These are phyloP conservation scores for Dynastes hyllus DNA, from an alignment of 2,888 invertebrate genomes.

Conservation along the genomic window DNA sequence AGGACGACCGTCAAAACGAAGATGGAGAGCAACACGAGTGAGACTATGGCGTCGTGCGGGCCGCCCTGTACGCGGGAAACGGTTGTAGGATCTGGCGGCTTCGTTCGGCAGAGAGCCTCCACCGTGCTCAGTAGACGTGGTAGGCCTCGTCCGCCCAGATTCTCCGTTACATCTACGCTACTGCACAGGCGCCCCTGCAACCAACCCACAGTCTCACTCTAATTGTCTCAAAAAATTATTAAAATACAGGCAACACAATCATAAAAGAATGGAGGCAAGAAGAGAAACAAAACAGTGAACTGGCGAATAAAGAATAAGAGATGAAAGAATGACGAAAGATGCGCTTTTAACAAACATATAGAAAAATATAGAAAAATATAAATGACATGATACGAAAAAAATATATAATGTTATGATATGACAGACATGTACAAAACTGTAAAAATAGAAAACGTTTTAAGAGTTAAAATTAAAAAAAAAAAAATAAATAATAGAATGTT, in stretches of 20 bases:
- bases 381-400: neutral
- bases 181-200: conserved; percentile 76
- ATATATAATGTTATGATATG: no score
- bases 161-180: conserved; percentile 74
- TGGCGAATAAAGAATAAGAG: conserved; percentile 19
- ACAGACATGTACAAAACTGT: no score
- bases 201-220: conserved; percentile 72
- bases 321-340: neutral
- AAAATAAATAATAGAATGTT: no score
- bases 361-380: neutral
- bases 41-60: conserved; percentile 73
- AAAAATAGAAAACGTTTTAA: no score
- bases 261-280: conserved; percentile 12
- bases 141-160: conserved; percentile 69
- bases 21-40: conserved; percentile 70
- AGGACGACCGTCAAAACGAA: conserved; percentile 72
- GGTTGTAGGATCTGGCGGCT: conserved; percentile 60
- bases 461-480: no score
- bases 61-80: conserved; percentile 56
- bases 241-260: conserved; percentile 22
- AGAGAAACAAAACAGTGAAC: conserved; percentile 22
- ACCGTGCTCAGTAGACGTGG: conserved; percentile 68
- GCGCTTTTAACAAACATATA: neutral
- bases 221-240: conserved; percentile 49
- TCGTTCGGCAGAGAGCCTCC: conserved; percentile 64